phyloP scores from a whole-genome alignment of 2,113 vertebrate species.

The Ailuropoda melanoleuca region DNA sequence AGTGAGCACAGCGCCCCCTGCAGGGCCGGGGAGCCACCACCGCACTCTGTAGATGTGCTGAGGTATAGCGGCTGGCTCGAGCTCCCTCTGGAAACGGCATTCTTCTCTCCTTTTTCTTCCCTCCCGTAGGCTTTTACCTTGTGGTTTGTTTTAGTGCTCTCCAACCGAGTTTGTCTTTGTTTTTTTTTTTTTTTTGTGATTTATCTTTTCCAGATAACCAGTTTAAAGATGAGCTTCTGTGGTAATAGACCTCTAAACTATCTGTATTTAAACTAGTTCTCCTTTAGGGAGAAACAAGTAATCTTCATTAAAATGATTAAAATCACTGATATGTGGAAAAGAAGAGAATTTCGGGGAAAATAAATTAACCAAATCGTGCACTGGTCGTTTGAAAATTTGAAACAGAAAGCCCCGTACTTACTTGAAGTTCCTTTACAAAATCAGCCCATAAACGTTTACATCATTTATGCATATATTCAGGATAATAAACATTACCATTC shows the following conservation, averaged over 20 bases:
- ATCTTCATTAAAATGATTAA: background rate
- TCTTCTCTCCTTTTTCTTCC: background rate
- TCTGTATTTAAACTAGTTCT: background rate
- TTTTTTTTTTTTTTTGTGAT: constrained; percentile 17
- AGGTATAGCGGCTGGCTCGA: background rate
- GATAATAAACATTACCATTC: background rate
- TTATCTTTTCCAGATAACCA: background rate
- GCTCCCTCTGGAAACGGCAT: background rate
- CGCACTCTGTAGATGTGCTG: background rate
- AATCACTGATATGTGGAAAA: background rate
- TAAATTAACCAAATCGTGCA: background rate
- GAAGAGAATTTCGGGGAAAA: background rate
- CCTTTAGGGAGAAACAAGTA: background rate
- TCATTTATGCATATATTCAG: background rate
- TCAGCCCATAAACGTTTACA: background rate
- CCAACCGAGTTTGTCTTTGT: background rate
- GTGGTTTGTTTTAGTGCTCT: background rate
- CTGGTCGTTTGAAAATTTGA: background rate
- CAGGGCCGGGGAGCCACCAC: background rate
- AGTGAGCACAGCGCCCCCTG: background rate
- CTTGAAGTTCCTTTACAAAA: constrained; percentile 2
- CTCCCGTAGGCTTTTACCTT: background rate
- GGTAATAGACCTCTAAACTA: background rate
- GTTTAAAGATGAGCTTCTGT: background rate
- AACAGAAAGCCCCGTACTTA: constrained; percentile 14